A percentile compares a stretch with the other conserved stretches of the same genome.
These are phyloP conservation scores for Chionoecetes opilio DNA, from an alignment of 1,140 invertebrate species.

Conservation along the genomic window DNA sequence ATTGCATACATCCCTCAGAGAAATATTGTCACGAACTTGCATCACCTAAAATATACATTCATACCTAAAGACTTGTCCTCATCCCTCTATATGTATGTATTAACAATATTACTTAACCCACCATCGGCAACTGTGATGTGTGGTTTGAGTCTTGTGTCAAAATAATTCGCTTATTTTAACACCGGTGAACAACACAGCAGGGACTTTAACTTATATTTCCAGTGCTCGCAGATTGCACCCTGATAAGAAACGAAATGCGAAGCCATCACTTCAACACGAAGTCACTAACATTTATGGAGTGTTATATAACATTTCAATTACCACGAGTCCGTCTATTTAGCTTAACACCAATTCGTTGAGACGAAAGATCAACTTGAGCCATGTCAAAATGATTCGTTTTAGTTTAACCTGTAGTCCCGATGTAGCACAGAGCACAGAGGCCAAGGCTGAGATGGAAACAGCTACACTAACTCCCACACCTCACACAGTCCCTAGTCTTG, in stretches of 20 bases:
- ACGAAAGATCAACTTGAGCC: conserved; percentile 42
- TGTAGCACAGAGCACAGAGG: neutral
- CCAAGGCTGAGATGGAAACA: neutral
- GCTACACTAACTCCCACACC: no score
- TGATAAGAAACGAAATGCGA: neutral
- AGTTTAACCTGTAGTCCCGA: neutral
- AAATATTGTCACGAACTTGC: no score
- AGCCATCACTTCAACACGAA: neutral
- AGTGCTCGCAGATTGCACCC: neutral
- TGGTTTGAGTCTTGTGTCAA: conserved; percentile 30
- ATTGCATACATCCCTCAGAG: no score
- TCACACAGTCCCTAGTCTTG: no score
- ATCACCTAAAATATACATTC: no score
- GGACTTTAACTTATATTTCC: no score
- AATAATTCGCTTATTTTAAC: conserved; percentile 59
- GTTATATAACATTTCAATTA: neutral
- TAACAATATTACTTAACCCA: neutral
- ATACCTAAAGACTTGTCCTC: no score
- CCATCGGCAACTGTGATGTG: conserved; percentile 9
- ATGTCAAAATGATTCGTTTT: conserved; percentile 58
- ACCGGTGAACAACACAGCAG: neutral
- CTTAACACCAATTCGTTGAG: neutral
- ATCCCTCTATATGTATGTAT: neutral
- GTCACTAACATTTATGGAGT: no score
- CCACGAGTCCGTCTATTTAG: neutral